Base-by-base conservation (phyloP, 2,113 vertebrate species). In the Tyto alba region DNA sequence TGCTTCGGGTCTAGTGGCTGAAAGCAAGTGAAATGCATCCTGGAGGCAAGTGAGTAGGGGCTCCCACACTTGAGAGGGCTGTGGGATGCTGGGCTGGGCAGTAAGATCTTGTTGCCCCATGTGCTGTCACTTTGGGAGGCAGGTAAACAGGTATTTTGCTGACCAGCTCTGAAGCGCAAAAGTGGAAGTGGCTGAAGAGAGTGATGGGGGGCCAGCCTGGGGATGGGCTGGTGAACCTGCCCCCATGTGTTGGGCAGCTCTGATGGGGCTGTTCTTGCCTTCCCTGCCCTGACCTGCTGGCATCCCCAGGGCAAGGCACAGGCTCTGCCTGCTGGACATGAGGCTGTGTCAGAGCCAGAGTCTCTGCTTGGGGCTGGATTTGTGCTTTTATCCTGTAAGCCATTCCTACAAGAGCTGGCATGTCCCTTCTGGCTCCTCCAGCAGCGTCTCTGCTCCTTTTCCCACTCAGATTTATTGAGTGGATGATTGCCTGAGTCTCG, bases 401-500 rank as follows among this genome's bases (percentile, higher is more conserved):
- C 16, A 18, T 78, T 79, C 41, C 62, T 93, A 1, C 6, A 5
- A 17, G 48, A 81, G 26, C 48, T 89, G 41, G 14, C 3, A 2
- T 1, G 4, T 81, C 38, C 41, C 25, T 84, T 10, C 52, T 47
- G 59, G 34, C 32, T 67, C 53, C 43, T 85, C 74, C 62, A 68
- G 82, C n/a, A 75, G 40, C 4, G 0, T 32, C 27, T 77, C 50
- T 75, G 52, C 80, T 86, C 56, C 29, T 88, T 87, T 53, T 71
- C 68, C 43, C n/a, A 4, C 36, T 88, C 45, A 8, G 41, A 27
- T 82, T 88, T 82, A 71, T 19, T 14, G 19, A 21, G 29, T 38
- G 29, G 55, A 34, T 0, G 0, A 27, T 25, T 88, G 56, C 66
- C 41, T 0, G 0, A 75, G 82, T 64, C 69, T 89, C 63, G 43